Conservation (phyloP, 2,888 invertebrate genomes). For the Agriotes lineatus region DNA sequence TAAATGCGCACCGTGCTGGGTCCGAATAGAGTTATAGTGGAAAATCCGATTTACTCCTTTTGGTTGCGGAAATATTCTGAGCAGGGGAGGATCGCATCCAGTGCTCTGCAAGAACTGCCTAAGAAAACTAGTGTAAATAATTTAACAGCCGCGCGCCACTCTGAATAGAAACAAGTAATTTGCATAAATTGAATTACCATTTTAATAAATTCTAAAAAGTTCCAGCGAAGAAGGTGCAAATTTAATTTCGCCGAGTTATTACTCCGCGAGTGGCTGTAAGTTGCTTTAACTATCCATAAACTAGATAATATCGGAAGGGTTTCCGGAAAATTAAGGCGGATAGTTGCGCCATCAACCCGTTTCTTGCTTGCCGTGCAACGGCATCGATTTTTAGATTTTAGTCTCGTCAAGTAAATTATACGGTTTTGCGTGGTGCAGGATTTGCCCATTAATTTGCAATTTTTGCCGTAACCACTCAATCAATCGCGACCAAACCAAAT, state of each 20-base stretch:
- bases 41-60: conserved; percentile 13
- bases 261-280: conserved; percentile 23
- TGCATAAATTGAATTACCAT: conserved; percentile 38
- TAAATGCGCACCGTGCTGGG: conserved; percentile 1
- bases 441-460: too few relatives aligned
- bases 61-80: conserved; percentile 2
- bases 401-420: conserved; percentile 1
- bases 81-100: neutral
- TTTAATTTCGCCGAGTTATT: conserved; percentile 31
- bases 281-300: conserved; percentile 34
- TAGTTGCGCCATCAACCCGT: conserved; percentile 18
- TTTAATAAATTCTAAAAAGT: conserved; percentile 31
- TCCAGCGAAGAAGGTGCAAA: conserved; percentile 17
- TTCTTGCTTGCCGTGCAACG: neutral
- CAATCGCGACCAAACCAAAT: too few relatives aligned
- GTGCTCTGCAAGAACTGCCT: conserved; percentile 1
- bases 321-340: conserved; percentile 5
- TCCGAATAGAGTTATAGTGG: neutral
- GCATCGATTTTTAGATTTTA: conserved; percentile 17
- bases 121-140: conserved; percentile 28
- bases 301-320: conserved; percentile 25
- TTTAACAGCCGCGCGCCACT: conserved; percentile 6
- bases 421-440: too few relatives aligned
- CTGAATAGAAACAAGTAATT: conserved; percentile 31
- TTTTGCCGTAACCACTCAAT: too few relatives aligned